Evolutionary conservation across 2,888 invertebrate genomes (phyloP).

Genomic region (Balanococcus diminutus): DNA sequence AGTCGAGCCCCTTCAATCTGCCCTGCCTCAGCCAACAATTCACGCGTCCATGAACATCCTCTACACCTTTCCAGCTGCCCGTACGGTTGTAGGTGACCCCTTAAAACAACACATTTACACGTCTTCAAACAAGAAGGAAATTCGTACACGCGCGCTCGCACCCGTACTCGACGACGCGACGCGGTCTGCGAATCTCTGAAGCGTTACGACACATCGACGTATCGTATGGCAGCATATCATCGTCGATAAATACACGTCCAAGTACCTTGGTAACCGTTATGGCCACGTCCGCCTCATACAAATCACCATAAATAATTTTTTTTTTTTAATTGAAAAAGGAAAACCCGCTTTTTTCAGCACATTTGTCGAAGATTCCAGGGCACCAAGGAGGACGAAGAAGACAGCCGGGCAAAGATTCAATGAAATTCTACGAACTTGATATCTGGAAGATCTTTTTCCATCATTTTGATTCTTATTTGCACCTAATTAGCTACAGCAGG

Average conservation of each 20-base stretch:
- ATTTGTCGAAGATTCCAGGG: not conserved
- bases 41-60: not conserved
- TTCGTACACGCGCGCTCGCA: not conserved
- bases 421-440: not conserved
- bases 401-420: not conserved
- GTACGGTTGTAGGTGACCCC: not conserved
- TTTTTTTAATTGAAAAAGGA: not conserved
- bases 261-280: slow-evolving; percentile 26
- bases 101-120: not conserved
- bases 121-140: not conserved
- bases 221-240: not conserved
- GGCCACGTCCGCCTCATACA: not conserved
- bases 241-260: not conserved
- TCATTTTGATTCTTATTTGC: not conserved
- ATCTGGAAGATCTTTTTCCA: not conserved
- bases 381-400: not conserved
- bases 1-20: no score
- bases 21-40: no score
- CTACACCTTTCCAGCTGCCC: not conserved
- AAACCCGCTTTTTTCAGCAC: not conserved
- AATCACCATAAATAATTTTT: slow-evolving; percentile 3
- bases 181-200: not conserved
- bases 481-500: not conserved
- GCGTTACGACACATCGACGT: slow-evolving; percentile 13
- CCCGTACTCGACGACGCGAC: not conserved